A percentile compares a stretch with the other conserved stretches of the same genome.
Evolutionary conservation across 2,888 invertebrate species (phyloP).

Genomic region (Cremastinae sp.): DNA sequence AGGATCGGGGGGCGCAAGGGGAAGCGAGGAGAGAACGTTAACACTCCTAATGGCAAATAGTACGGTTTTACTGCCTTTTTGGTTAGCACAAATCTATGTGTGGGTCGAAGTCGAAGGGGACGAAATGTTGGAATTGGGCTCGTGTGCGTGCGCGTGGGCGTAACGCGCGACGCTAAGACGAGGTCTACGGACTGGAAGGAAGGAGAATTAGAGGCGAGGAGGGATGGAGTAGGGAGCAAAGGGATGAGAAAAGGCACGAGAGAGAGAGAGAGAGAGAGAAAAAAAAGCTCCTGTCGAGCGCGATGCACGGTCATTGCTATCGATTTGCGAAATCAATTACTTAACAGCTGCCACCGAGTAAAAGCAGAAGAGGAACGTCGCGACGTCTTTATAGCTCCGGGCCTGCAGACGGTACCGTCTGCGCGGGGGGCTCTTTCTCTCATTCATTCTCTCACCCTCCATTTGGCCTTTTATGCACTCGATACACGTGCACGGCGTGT

Average conservation of each 20-base stretch:
- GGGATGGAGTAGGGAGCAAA: too few relatives aligned
- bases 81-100: neutral
- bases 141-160: neutral
- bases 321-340: slow-evolving; percentile 63
- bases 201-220: slow-evolving; percentile 1
- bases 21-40: too few relatives aligned
- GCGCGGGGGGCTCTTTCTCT: too few relatives aligned
- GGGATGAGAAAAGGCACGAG: slow-evolving; percentile 14
- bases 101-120: slow-evolving; percentile 22
- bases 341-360: slow-evolving; percentile 59
- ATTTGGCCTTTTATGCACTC: too few relatives aligned
- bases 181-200: slow-evolving; percentile 48
- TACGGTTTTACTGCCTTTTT: neutral
- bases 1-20: too few relatives aligned
- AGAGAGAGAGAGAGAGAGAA: slow-evolving; percentile 21
- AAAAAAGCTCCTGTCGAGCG: slow-evolving; percentile 23
- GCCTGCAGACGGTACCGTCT: slow-evolving; percentile 27
- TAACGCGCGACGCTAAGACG: slow-evolving; percentile 44
- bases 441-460: too few relatives aligned
- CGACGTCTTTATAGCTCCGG: slow-evolving; percentile 53
- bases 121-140: neutral
- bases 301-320: slow-evolving; percentile 60
- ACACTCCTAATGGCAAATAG: neutral
- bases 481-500: too few relatives aligned
- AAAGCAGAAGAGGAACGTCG: slow-evolving; percentile 43